Conservation (phyloP, 2,888 invertebrate species). For the Tiphia femorata region DNA sequence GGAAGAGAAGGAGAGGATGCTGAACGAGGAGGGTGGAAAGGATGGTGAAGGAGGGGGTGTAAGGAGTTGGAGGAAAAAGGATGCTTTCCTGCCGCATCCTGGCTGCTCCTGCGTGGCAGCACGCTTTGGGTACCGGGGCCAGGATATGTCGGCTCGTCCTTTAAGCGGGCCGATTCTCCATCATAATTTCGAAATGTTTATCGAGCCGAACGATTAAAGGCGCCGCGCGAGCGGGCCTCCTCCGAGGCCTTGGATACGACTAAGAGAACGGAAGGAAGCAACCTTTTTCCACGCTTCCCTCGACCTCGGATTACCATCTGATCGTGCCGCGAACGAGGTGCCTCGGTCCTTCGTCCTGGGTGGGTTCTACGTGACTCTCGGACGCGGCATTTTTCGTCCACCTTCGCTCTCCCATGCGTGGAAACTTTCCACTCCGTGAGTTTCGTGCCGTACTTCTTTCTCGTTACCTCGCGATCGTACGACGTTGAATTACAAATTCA, state of each 20-base stretch:
- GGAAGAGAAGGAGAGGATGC: background rate
- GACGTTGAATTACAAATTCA: too few relatives aligned
- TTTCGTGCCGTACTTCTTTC: too few relatives aligned
- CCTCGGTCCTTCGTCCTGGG: slow-evolving; percentile 3
- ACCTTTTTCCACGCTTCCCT: slow-evolving; percentile 19
- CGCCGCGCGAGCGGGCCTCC: slow-evolving; percentile 34
- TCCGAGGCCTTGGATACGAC: background rate
- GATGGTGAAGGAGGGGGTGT: background rate
- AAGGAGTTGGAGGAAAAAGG: background rate
- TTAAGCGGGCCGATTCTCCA: slow-evolving; percentile 40
- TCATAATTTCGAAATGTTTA: slow-evolving; percentile 58
- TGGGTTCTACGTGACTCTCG: slow-evolving; percentile 12
- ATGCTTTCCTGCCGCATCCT: background rate
- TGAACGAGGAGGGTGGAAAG: background rate
- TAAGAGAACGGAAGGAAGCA: slow-evolving; percentile 36
- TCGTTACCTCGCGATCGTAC: too few relatives aligned
- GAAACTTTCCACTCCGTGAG: too few relatives aligned
- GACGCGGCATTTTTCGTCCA: too few relatives aligned
- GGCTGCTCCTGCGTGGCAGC: background rate
- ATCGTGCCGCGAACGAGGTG: slow-evolving; percentile 1
- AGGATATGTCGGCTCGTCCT: slow-evolving; percentile 27
- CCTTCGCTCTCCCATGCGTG: too few relatives aligned
- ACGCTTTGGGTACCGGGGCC: slow-evolving; percentile 11
- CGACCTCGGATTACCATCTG: slow-evolving; percentile 13
- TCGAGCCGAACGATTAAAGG: slow-evolving; percentile 47